A percentile compares a stretch with the other conserved stretches of the same genome.
Conservation (phyloP, 2,113 vertebrate species). For the Phyllostomus discolor region DNA sequence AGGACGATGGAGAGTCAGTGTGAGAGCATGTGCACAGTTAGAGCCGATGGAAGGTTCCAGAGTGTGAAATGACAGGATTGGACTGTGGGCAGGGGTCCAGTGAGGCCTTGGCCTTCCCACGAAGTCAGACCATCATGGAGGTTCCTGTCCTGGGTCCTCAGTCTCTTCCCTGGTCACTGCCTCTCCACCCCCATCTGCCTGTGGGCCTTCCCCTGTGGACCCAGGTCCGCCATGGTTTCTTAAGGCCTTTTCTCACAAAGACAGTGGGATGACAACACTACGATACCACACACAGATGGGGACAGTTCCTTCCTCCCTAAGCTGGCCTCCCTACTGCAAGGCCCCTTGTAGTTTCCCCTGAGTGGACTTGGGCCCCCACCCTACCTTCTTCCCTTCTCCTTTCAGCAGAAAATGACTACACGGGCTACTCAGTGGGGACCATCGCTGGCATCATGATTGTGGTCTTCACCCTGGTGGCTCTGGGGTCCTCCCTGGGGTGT, state of each 20-base stretch:
- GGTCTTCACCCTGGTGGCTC: background rate
- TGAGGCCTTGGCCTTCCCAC: too few relatives aligned
- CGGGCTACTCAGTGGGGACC: rapidly evolving
- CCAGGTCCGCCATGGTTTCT: background rate
- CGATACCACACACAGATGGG: rapidly evolving
- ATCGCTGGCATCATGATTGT: background rate
- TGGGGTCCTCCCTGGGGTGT: background rate
- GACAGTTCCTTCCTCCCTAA: background rate
- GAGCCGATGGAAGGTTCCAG: background rate
- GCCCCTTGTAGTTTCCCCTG: rapidly evolving
- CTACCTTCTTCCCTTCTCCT: background rate
- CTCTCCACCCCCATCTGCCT: too few relatives aligned
- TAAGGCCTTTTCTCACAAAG: background rate
- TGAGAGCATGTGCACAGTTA: background rate
- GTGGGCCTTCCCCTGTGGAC: too few relatives aligned
- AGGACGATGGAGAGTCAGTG: rapidly evolving
- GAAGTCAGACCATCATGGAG: too few relatives aligned
- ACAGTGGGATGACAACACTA: background rate
- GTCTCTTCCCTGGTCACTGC: too few relatives aligned
- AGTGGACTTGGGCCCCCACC: background rate
- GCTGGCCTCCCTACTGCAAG: too few relatives aligned
- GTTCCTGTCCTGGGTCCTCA: too few relatives aligned
- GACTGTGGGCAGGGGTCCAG: too few relatives aligned
- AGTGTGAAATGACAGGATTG: background rate
- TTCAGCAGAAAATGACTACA: background rate